Percentiles rank a stretch among this genome's conserved stretches.
These are phyloP conservation scores for Agonopterix subpropinquella DNA, from an alignment of 2,888 invertebrate genomes.

Conservation along the genomic window DNA sequence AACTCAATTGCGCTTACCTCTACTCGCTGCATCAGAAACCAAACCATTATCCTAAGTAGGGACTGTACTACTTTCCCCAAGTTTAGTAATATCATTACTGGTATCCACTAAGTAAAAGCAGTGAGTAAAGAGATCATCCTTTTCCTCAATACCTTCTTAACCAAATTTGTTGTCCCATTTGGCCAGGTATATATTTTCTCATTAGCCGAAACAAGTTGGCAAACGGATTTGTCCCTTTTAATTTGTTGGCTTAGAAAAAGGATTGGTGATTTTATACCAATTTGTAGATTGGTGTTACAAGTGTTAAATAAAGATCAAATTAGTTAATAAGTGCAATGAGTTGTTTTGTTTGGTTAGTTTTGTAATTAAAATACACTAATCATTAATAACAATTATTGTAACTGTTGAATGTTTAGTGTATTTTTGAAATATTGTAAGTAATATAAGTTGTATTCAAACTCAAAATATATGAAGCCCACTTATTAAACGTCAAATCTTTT, in stretches of 20 bases:
- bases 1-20: slow-evolving; percentile 8
- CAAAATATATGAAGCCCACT: too few relatives aligned
- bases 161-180: slow-evolving; percentile 34
- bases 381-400: too few relatives aligned
- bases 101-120: slow-evolving; percentile 40
- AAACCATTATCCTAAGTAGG: slow-evolving; percentile 26
- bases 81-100: slow-evolving; percentile 46
- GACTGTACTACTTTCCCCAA: slow-evolving; percentile 21
- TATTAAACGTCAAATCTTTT: too few relatives aligned
- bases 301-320: too few relatives aligned
- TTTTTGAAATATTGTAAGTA: too few relatives aligned
- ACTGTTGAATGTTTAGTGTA: too few relatives aligned
- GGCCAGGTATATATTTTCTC: slow-evolving; percentile 20
- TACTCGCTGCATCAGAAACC: slow-evolving; percentile 13
- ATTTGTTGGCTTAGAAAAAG: neutral
- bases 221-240: slow-evolving; percentile 3
- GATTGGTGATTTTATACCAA: neutral
- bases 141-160: slow-evolving; percentile 36
- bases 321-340: too few relatives aligned
- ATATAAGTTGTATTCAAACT: too few relatives aligned
- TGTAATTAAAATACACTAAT: too few relatives aligned
- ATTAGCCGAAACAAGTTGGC: slow-evolving; percentile 15
- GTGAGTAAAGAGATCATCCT: slow-evolving; percentile 41
- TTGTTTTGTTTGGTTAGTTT: too few relatives aligned
- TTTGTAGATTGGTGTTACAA: too few relatives aligned